phyloP scores from a whole-genome alignment of 2,888 invertebrate genomes.

The Noctua pronuba region DNA sequence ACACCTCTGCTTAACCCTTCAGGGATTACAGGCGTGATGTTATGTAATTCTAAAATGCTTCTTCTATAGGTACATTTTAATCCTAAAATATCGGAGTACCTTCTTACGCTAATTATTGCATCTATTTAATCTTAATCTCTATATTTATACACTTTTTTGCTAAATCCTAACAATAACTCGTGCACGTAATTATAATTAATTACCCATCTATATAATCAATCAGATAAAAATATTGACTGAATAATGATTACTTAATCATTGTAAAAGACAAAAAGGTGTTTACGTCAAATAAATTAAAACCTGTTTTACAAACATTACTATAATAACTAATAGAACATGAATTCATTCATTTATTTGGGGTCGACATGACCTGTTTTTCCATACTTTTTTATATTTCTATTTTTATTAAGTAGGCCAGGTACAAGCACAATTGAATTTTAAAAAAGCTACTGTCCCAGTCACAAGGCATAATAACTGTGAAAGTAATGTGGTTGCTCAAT shows the following conservation, averaged over 20 bases:
- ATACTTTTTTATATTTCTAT: not conserved
- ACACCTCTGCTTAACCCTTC: no score
- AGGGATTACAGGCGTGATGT: no score
- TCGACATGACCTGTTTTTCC: not conserved
- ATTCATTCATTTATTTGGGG: not conserved
- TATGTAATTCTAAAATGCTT: no score
- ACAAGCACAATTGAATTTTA: not conserved
- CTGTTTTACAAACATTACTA: not conserved
- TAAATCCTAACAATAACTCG: not conserved
- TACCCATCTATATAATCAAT: not conserved
- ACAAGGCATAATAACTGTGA: no score
- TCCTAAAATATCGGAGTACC: not conserved
- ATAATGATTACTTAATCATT: not conserved
- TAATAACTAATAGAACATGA: not conserved
- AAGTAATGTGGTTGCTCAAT: no score
- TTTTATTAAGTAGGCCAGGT: not conserved
- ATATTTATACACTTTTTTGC: not conserved
- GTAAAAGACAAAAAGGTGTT: not conserved
- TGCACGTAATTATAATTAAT: conserved; percentile 10
- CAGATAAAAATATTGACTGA: not conserved
- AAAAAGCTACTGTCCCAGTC: no score
- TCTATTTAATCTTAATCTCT: not conserved
- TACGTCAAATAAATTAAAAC: not conserved
- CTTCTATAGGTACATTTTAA: not conserved
- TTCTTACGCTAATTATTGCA: not conserved